Base-by-base conservation (phyloP, 2,797 vertebrate species). In the Nannoperca australis region DNA sequence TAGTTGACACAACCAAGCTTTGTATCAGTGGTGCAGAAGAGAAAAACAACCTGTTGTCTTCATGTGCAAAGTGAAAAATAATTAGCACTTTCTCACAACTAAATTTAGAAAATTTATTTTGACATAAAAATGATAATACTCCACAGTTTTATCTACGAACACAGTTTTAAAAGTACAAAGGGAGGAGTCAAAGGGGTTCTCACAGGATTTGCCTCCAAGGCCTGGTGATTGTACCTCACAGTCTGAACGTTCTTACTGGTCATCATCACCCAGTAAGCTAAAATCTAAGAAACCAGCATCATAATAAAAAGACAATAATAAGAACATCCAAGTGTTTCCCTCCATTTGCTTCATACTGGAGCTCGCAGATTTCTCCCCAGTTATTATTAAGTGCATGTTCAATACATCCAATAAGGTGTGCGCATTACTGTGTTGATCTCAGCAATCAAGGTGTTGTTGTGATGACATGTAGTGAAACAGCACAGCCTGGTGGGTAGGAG, bases 71-170 rank as follows among this genome's bases (percentile, higher is more conserved):
- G 54, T 18, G 7, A 70, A 30, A 68, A 84, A 77, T 20, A 71
- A 71, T 1, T 5, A 18, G 10, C 13, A 64, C 55, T 10, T 50
- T n/a, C 27, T 90, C 77, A 75, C 71, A 60, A 40, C 22, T 79
- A 81, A 89, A 62, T 92, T 94, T 92, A 94, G 90, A 94, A 93
- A 93, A 86, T 95, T 92, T 95, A 95, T 95, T 95, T 85, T 75
- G 53, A 91, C 91, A 88, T 86, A 92, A 87, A 92, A 93, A 92
- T 83, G 62, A 78, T 84, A 88, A 92, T 86, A 93, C 87, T 92
- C 92, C 91, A 95, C 94, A 93, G 89, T 89, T 88, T 71, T 90
- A 91, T 92, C 86, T 93, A 94, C 88, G 82, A 92, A 95, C 91
- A 93, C 81, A 79, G 84, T 88, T 87, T 82, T 76, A 76, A 92